Evolutionary conservation across 2,888 invertebrate genomes (phyloP).

Genomic region (Loripinus fragilis): DNA sequence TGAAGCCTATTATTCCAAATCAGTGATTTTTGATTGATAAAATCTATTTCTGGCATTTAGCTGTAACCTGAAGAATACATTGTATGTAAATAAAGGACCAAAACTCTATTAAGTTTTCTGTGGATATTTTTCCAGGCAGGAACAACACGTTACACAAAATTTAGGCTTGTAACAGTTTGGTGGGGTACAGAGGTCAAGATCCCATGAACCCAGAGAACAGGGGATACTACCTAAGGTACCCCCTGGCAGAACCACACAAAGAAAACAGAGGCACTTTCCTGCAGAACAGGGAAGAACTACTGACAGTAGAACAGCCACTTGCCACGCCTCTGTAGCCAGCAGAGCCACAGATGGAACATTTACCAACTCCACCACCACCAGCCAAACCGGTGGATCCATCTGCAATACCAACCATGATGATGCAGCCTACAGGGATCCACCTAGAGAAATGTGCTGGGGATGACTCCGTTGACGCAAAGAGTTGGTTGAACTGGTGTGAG

Average conservation of each 20-base stretch:
- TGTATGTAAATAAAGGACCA: too few relatives aligned
- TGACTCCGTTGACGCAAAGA: background rate
- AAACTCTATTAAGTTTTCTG: too few relatives aligned
- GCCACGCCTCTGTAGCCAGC: too few relatives aligned
- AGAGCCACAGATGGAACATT: too few relatives aligned
- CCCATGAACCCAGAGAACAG: slow-evolving; percentile 6
- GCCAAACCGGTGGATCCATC: background rate
- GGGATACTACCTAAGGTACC: background rate
- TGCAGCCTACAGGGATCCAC: background rate
- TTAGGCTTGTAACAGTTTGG: slow-evolving; percentile 12
- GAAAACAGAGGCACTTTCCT: background rate
- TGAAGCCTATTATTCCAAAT: too few relatives aligned
- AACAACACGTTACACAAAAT: too few relatives aligned
- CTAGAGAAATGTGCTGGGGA: background rate
- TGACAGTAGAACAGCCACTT: background rate
- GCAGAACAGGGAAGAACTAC: too few relatives aligned
- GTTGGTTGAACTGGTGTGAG: background rate
- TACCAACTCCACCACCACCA: background rate
- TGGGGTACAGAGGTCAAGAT: background rate
- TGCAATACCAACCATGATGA: background rate
- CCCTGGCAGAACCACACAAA: background rate
- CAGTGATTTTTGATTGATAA: too few relatives aligned
- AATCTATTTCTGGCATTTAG: too few relatives aligned
- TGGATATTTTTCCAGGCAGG: too few relatives aligned
- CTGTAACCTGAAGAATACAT: too few relatives aligned